These are phyloP conservation scores for Potamilus streckersoni DNA, from an alignment of 1,140 invertebrate genomes.

Conservation along the genomic window DNA sequence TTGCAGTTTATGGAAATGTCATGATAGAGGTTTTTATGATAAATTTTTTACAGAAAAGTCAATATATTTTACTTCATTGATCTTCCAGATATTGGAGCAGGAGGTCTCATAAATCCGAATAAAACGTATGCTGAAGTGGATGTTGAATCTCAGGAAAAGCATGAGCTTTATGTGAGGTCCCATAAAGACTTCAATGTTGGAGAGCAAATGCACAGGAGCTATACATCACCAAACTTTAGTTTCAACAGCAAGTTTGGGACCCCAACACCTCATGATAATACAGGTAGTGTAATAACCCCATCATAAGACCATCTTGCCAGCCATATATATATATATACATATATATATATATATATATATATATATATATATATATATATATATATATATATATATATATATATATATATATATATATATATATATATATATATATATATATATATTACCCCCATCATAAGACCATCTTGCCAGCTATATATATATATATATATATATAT, in stretches of 20 bases:
- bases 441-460: too few species aligned
- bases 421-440: too few species aligned
- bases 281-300: constrained; percentile 38
- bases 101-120: constrained; percentile 63
- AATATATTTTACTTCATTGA: not conserved
- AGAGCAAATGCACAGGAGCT: constrained; percentile 57
- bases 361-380: too few species aligned
- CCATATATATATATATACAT: too few species aligned
- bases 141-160: constrained; percentile 54
- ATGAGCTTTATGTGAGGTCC: constrained; percentile 60
- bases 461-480: too few species aligned
- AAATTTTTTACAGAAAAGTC: not conserved
- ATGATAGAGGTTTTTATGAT: not conserved
- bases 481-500: too few species aligned
- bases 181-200: constrained; percentile 62
- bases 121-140: constrained; percentile 61
- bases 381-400: too few species aligned
- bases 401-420: too few species aligned
- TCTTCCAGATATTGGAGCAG: constrained; percentile 60
- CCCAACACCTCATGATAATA: constrained; percentile 64
- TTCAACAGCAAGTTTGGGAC: constrained; percentile 54
- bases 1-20: not conserved
- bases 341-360: too few species aligned
- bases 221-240: constrained; percentile 49
- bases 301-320: too few species aligned